Evolutionary conservation across 1,140 invertebrate genomes (phyloP), one percentile per base, ranked within the genome.

Genomic region (Drosophila sulfurigaster): DNA sequence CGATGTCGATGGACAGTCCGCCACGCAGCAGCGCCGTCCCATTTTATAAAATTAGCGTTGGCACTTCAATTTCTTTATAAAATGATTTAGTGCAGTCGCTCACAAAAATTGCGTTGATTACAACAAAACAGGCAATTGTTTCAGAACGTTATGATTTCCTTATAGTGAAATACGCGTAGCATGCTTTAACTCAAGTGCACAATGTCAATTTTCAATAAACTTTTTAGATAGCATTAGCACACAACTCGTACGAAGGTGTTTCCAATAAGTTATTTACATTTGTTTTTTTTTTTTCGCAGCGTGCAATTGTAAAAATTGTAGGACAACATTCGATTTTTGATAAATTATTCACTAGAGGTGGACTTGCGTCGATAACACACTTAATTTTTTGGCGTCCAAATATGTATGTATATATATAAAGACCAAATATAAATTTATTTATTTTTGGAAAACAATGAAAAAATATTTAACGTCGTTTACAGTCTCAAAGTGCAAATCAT

Each of bases 21-120:
- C 75, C 20, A 93, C 88, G 64, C 83, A 91, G 70, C 93, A 93
- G 5, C 86, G 85, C n/a, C 92, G 82, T 4, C 88, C 85, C 92
- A 93, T 93, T 20, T 41, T 69, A 4, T 25, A 2, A 2, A 7
- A 1, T 43, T 5, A 13, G 43, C 10, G 13, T 15, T 8, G 30
- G 30, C 5, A 35, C 0, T 60, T 76, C 0, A 38, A 16, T 63
- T 2, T n/a, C 43, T 41, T 28, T 16, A 28, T 8, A 56, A 38
- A 58, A 20, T 28, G n/a, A 25, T 52, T 7, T 25, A 28, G 25
- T 7, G n/a, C 51, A 25, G n/a, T 20, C 46, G n/a, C 25, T 35
- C 20, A 16, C 5, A n/a, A 8, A 41, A 38, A n/a, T 4, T n/a
- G 38, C 38, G 28, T n/a, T 38, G 6, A 73, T 73, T 38, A 60